Conservation (phyloP, 1,140 invertebrate species). For the Alviniconcha marisindica region DNA sequence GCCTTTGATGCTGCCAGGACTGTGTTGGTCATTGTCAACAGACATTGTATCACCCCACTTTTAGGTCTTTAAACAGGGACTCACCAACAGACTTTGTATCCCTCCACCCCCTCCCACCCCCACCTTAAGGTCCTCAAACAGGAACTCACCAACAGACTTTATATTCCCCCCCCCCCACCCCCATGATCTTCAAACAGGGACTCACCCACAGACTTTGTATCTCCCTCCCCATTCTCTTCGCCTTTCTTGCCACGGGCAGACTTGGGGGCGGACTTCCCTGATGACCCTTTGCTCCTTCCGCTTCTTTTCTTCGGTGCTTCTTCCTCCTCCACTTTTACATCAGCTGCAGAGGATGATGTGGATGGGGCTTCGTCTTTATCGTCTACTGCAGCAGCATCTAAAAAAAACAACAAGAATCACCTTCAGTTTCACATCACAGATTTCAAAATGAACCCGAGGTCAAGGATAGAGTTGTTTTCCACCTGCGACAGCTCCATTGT, state of each 20-base stretch:
- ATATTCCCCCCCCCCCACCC: not conserved
- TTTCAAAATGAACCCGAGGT: no score
- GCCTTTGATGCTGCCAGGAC: no score
- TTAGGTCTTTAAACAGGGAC: no score
- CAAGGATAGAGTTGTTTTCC: no score
- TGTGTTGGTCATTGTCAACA: no score
- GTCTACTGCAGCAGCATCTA: constrained; percentile 39
- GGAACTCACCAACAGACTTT: not conserved
- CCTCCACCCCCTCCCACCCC: not conserved
- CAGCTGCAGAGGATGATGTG: constrained; percentile 8
- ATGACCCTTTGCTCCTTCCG: constrained; percentile 22
- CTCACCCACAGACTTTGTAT: constrained; percentile 49
- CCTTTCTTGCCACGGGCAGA: constrained; percentile 46
- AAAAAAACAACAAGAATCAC: not conserved
- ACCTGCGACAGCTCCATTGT: no score
- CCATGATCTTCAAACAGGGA: not conserved
- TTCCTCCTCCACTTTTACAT: constrained; percentile 2
- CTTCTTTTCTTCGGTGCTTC: constrained; percentile 38
- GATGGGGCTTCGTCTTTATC: constrained; percentile 21
- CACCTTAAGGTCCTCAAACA: no score
- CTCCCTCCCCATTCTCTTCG: constrained; percentile 43
- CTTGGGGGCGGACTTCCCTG: constrained; percentile 49
- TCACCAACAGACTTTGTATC: not conserved
- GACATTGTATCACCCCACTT: no score
- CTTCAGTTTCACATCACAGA: no score